Base-by-base conservation (phyloP, 2,797 vertebrate species). In the Eospalax fontanierii region DNA sequence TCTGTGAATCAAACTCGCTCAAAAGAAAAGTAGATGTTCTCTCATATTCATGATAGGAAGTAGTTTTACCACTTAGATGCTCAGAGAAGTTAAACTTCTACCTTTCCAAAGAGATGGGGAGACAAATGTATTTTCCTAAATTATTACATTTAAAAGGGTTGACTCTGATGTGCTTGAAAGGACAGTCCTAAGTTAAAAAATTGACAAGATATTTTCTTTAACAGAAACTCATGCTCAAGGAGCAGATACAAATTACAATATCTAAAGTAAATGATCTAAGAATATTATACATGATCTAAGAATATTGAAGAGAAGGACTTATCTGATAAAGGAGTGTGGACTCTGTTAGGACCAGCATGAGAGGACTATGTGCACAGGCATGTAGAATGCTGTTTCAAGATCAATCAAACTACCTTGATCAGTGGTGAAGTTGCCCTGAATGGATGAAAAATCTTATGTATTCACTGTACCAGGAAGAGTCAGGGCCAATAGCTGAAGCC, bases 231-330 rank as follows among this genome's bases (percentile, higher is more conserved):
- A 35, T n/a, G 21, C 38, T 78, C 79, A 78, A 91, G 19, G 65
- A 2, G 21, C 24, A 76, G 22, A 93, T 38, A 73, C 38, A 86
- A 92, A 35, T 38, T 16, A 66, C 1, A 35, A 12, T 12, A 57
- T 90, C 57, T 76, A 59, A 76, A 93, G 70, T 40, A 89, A 93
- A 65, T n/a, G 24, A 21, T 22, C 15, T 76, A 75, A 95, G 66
- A 74, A 90, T 79, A 43, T 24, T 0, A n/a, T n/a, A n/a, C n/a
- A 65, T n/a, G 24, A 21, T 22, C 15, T 76, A 75, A 95, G 66
- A 74, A 90, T 79, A 43, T 24, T 0, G 21, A 65, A 9, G 18
- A 9, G 8, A 75, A 12, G 19, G 28, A 18, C 15, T 71, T 90
- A 28, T 87, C 63, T 50, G 38, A 63, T 73, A 79, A 38, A 78